Conservation (phyloP, 1,140 invertebrate genomes). For the Saccostrea echinata region DNA sequence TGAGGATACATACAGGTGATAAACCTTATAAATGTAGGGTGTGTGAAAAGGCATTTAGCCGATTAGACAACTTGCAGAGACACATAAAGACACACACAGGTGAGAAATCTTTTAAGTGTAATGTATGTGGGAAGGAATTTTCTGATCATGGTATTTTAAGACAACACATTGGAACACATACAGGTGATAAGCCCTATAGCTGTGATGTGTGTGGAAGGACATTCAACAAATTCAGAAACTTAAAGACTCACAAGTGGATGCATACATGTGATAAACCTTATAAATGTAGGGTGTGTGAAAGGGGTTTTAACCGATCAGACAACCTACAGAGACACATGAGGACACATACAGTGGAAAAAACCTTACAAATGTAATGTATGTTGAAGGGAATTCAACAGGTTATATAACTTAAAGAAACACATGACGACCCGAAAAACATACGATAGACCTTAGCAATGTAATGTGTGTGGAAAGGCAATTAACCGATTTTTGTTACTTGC, state of each 20-base stretch:
- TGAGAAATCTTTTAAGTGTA: background rate
- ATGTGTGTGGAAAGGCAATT: background rate
- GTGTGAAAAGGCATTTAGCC: background rate
- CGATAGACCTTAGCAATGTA: background rate
- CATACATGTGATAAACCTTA: background rate
- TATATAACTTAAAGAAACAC: background rate
- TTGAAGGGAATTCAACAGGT: background rate
- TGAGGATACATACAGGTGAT: background rate
- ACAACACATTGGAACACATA: background rate
- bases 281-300: background rate
- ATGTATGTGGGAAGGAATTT: background rate
- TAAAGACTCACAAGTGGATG: background rate
- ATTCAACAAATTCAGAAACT: background rate
- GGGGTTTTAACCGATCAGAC: too few relatives aligned
- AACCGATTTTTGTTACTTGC: background rate
- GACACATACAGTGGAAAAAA: background rate
- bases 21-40: background rate
- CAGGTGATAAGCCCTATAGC: background rate
- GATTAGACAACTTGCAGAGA: background rate
- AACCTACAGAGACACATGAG: background rate
- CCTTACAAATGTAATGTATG: background rate
- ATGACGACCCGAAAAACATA: background rate
- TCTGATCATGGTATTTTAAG: too few relatives aligned
- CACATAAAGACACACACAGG: background rate
- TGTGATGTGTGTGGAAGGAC: background rate